Evolutionary conservation across 1,140 invertebrate species (phyloP), one percentile per base, ranked within the genome.

Genomic region (Cecropterus lyciades): DNA sequence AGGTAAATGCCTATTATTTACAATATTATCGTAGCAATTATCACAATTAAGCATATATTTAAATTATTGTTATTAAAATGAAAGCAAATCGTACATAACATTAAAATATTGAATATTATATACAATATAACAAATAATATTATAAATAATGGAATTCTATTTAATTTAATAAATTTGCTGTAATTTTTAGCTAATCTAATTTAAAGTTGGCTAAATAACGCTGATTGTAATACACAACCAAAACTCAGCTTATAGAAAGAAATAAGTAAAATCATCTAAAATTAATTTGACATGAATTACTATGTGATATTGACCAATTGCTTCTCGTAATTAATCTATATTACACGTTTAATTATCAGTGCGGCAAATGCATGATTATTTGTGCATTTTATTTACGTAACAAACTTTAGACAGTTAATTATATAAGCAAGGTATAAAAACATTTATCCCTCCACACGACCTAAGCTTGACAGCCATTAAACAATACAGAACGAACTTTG

Each of bases 221-320:
- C 16, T 51, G 27, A 30, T 49, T n/a, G n/a, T n/a, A n/a, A n/a
- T 43, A 59, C 65, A 70, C 59, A 70, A 67, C 65, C 51, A 13
- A 70, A 70, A 65, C 14, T 56, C 37, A 67, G 42, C 59, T 63
- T 49, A 49, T 43, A 64, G 64, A 63, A 65, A 27, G 64, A 60
- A 37, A 48, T 42, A 53, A 42, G 37, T 40, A 63, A 40, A 63
- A 63, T 42, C 14, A 27, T 69, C 57, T 66, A 69, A 76, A 63
- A 67, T 63, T 78, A 78, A 78, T 73, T 78, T 78, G 76, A 78
- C 76, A 14, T 68, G 55, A 75, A 51, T 70, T 75, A 72, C 72
- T 71, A 40, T 63, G 65, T 78, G 73, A 78, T 78, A 78, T 78
- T 65, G 40, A 71, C 45, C 48, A 69, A 78, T 75, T 78, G 73